Evolutionary conservation across 2,888 invertebrate species (phyloP), one percentile per base, ranked within the genome.

Genomic region (Iphiclides podalirius): DNA sequence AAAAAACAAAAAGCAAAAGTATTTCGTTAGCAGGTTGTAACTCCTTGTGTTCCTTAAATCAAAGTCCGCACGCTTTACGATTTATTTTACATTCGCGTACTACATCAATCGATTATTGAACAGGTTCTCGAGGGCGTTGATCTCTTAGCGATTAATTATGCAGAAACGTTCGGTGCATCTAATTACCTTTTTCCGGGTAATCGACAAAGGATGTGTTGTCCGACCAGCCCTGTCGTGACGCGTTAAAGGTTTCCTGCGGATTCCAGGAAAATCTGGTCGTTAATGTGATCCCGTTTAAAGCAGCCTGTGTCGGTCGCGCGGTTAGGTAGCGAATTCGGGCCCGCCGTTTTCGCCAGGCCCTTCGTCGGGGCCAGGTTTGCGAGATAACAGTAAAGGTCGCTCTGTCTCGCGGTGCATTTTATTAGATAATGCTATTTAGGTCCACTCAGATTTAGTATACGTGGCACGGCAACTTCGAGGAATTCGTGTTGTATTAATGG

Each of bases 401-500:
- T 62, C 70, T 65, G 70, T 66, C 64, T 64, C 63, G 66, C 64
- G 59, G 67, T 74, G 78, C 76, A 80, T 77, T 67, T 71, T 70
- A 74, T 80, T 77, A 78, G 76, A 79, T 78, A 75, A 76, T 67
- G 71, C 77, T 85, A 84, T 85, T 86, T 86, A 71, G 58, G 79
- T 78, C 69, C 66, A 59, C 57, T 53, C 66, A 79, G 74, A 75
- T 76, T 87, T 79, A 75, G 76, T 79, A 87, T 69, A 78, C 86
- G 65, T 66, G 63, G 70, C 87, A 86, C 85, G 87, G 82, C 70
- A 66, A 68, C 70, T 87, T 82, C 83, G 82, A 79, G 83, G 86
- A 87, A 87, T 82, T 84, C 70, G 67, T 75, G 72, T 74, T 76
- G 73, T 83, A 83, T 80, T 79, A 82, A 82, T 84, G 77, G n/a